Evolutionary conservation across 2,888 invertebrate species (phyloP), one percentile per base, ranked within the genome.

Genomic region (Epinotia ramella): DNA sequence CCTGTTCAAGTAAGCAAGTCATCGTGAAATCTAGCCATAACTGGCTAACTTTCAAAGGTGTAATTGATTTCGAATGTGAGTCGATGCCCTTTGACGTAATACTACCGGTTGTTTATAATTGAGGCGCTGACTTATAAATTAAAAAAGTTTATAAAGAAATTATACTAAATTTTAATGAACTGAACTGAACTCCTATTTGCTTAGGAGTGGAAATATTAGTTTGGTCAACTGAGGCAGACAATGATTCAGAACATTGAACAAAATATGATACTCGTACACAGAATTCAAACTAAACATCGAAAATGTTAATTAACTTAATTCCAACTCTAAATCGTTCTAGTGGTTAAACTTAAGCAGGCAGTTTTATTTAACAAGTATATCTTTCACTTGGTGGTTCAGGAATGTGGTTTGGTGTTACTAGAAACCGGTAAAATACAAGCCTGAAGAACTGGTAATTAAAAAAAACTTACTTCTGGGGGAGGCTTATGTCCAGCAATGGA

Each of bases 1-100:
- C 90, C 86, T 84, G 89, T 89, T 89, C 83, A 59, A 78, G 79
- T 81, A 80, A 83, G 84, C 90, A 82, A 90, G 90, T 89, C 91
- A 90, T 89, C 88, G 91, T 88, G 93, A 93, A 92, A 93, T 91
- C 91, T 88, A 87, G 84, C 88, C 86, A 79, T 88, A 86, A 82
- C 83, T 68, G 80, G 84, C 84, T 82, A 83, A 75, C 80, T 78
- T 78, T 72, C 89, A 89, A 90, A 90, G 89, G 87, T 86, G 79
- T 79, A 77, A 79, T 80, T 79, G 86, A 86, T 89, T 90, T 89
- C 89, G 84, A 89, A 66, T 62, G 18, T 60, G 59, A 49, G 66
- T 56, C 12, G 44, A 57, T 46, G 76, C 76, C 71, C 63, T 76
- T 76, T 63, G 24, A 6, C n/a, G 6, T 49, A 49, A 4, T n/a